phyloP scores from a whole-genome alignment of 2,888 invertebrate species.

The Hyposoter dolosus region DNA sequence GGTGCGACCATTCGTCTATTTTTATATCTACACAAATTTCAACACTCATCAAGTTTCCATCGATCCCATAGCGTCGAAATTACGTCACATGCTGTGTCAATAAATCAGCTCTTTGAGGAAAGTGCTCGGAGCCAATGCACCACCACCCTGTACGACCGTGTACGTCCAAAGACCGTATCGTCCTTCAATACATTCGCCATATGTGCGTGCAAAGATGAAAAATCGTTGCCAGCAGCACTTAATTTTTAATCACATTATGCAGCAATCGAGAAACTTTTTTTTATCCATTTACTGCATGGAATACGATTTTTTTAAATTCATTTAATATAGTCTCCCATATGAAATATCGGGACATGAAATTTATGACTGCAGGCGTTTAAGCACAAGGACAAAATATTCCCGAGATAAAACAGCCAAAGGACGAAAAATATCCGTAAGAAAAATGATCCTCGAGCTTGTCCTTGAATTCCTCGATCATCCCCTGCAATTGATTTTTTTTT shows the following conservation, averaged over 20 bases:
- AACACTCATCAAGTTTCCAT: constrained; percentile 57
- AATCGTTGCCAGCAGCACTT: neutral
- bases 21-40: neutral
- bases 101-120: constrained; percentile 15
- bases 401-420: no score
- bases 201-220: constrained; percentile 8
- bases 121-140: constrained; percentile 28
- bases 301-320: neutral
- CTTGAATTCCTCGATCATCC: neutral
- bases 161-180: constrained; percentile 11
- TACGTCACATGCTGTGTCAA: constrained; percentile 24
- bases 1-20: neutral
- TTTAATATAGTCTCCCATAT: neutral
- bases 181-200: neutral
- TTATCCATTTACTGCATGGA: neutral
- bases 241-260: neutral
- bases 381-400: no score
- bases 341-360: neutral
- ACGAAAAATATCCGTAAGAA: no score
- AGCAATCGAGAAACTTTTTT: neutral
- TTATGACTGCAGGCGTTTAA: no score
- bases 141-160: neutral
- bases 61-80: constrained; percentile 46
- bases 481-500: neutral
- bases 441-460: no score